Evolutionary conservation across 1,140 invertebrate species (phyloP), one percentile per base, ranked within the genome.

Genomic region (Ceratina japonica): DNA sequence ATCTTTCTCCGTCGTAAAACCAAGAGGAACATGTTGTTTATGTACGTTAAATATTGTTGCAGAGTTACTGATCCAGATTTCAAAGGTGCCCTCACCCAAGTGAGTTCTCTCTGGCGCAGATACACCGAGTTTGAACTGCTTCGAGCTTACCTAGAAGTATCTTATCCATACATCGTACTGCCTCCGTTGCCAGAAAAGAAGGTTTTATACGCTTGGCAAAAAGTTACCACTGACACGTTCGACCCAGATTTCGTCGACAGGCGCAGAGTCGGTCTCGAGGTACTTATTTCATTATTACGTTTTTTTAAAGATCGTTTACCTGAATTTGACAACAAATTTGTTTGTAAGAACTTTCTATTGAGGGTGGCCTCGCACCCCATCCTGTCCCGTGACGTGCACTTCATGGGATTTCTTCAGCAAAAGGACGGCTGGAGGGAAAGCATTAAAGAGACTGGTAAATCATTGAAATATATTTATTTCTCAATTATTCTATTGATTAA

Each of bases 161-260:
- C 94, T 54, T 97, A 97, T 92, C 96, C 96, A 13, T 95, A 95
- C 88, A 93, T 97, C 64, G 95, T 97, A 24, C 93, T 97, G 81
- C 96, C 96, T 64, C 96, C 96, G 52, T 90, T 97, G 70, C 97
- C 97, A 27, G 96, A 97, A 86, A 97, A 97, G 91, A 94, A 95
- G 86, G 96, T 96, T 68, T 92, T 96, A 24, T 97, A 96, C 89
- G 94, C 95, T n/a, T 97, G 96, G 96, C 95, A 96, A 84, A 97
- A 97, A 92, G 92, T 94, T 13, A 93, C 95, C 2, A 95, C 95
- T 59, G 96, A 97, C 88, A 96, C 96, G 49, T 96, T 96, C 85
- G 96, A 97, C 91, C 95, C 96, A n/a, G 96, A 97, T 88, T 97
- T 97, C 92, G 94, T 97, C 66, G 97, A 97, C 89, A 93, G 96